phyloP scores from a whole-genome alignment of 2,113 vertebrate genomes.

The Trematocara stigmaticum region DNA sequence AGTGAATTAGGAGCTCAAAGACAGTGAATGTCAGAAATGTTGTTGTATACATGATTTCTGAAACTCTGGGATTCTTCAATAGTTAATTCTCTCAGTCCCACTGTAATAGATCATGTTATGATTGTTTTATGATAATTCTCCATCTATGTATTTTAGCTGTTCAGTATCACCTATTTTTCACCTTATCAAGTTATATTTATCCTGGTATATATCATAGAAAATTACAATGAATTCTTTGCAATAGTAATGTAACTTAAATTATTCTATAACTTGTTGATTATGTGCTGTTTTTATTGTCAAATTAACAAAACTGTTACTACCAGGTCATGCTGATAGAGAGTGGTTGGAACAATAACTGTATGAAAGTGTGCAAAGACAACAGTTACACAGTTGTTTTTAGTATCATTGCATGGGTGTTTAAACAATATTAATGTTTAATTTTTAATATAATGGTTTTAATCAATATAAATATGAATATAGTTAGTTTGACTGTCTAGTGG shows the following conservation, averaged over 20 bases:
- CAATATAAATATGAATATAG: background rate
- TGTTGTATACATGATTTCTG: background rate
- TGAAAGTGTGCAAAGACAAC: background rate
- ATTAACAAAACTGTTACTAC: background rate
- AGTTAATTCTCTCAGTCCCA: background rate
- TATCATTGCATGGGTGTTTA: background rate
- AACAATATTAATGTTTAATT: background rate
- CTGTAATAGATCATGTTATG: background rate
- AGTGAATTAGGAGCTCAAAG: background rate
- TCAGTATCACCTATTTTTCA: background rate
- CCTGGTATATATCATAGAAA: background rate
- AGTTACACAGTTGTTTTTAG: background rate
- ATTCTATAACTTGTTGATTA: background rate
- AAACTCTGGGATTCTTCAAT: background rate
- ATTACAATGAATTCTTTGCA: background rate
- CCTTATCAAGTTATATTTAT: background rate
- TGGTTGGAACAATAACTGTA: background rate
- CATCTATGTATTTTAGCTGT: background rate
- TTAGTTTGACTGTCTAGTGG: background rate
- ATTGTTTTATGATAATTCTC: background rate
- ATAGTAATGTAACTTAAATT: background rate
- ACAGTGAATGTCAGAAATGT: background rate
- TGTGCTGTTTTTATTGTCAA: background rate
- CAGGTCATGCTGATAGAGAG: background rate
- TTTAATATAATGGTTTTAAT: background rate